Evolutionary conservation across 1,140 invertebrate species (phyloP).

Genomic region (Drosophila willistoni): DNA sequence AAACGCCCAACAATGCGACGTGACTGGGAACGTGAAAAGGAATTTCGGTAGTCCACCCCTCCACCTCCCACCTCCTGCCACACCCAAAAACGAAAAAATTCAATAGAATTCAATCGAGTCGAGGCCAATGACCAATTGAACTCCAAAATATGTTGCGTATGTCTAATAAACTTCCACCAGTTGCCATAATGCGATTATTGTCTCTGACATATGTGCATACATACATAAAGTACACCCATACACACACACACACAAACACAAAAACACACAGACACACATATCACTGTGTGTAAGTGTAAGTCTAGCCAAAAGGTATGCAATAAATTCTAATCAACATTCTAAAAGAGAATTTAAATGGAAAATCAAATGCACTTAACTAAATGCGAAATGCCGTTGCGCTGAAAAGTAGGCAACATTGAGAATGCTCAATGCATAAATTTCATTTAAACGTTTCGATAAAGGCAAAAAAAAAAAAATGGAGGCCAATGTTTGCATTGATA

Average conservation of each 20-base stretch:
- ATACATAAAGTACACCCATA: neutral
- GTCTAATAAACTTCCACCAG: constrained; percentile 43
- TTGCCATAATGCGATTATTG: constrained; percentile 72
- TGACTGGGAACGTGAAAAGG: constrained; percentile 37
- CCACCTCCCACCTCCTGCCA: no score
- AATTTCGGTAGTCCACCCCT: neutral
- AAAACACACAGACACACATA: neutral
- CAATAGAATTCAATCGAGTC: constrained; percentile 55
- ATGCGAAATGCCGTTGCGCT: constrained; percentile 57
- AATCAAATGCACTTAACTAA: constrained; percentile 81
- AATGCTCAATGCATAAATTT: constrained; percentile 46
- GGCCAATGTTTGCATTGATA: constrained; percentile 13
- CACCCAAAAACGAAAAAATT: constrained; percentile 3
- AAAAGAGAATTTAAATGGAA: constrained; percentile 44
- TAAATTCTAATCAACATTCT: constrained; percentile 66
- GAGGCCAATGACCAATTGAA: constrained; percentile 49
- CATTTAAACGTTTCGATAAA: constrained; percentile 29
- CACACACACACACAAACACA: neutral
- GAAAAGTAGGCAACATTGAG: constrained; percentile 56
- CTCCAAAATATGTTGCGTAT: constrained; percentile 12
- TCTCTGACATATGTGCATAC: constrained; percentile 45
- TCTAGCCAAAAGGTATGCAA: constrained; percentile 28
- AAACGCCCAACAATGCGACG: constrained; percentile 66
- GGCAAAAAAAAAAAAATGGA: constrained; percentile 4
- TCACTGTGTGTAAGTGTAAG: constrained; percentile 3